Percentiles rank a stretch among this genome's conserved stretches.
Conservation (phyloP, 1,140 invertebrate species). For the Lordiphosa clarofinis region DNA sequence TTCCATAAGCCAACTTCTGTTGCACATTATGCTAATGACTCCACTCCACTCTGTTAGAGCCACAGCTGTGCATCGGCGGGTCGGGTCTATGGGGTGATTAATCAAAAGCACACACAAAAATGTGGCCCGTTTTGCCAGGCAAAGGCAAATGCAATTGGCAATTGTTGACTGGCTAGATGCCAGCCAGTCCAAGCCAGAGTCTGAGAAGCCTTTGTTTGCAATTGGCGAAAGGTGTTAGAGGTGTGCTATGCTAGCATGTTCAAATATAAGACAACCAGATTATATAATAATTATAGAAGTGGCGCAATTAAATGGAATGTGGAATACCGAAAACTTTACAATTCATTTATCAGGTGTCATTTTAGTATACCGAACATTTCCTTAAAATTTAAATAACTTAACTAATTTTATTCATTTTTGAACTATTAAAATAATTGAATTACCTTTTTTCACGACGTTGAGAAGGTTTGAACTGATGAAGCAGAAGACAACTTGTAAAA, state of each 20-base stretch:
- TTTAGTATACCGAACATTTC: too few species aligned
- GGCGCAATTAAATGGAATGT: too few species aligned
- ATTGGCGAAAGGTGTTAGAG: constrained; percentile 59
- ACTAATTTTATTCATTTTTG: too few species aligned
- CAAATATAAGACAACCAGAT: constrained; percentile 25
- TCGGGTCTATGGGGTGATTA: constrained; percentile 58
- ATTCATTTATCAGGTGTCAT: too few species aligned
- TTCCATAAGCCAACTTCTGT: constrained; percentile 62
- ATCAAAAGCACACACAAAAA: constrained; percentile 58
- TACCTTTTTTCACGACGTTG: too few species aligned
- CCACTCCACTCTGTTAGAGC: constrained; percentile 15
- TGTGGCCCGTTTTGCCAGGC: constrained; percentile 46
- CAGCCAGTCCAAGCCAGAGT: neutral
- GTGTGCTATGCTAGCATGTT: constrained; percentile 29
- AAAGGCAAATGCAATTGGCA: constrained; percentile 54
- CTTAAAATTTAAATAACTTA: too few species aligned
- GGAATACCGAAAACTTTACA: too few species aligned
- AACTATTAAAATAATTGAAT: too few species aligned
- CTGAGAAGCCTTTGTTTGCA: constrained; percentile 39
- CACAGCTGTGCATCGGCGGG: constrained; percentile 7
- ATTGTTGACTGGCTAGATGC: constrained; percentile 27
- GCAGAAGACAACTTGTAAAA: too few species aligned
- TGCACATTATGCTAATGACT: constrained; percentile 74
- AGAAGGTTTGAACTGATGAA: too few species aligned
- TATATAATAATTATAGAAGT: constrained; percentile 3